Evolutionary conservation across 2,113 vertebrate genomes (phyloP), one percentile per base, ranked within the genome.

Genomic region (Martes martes): DNA sequence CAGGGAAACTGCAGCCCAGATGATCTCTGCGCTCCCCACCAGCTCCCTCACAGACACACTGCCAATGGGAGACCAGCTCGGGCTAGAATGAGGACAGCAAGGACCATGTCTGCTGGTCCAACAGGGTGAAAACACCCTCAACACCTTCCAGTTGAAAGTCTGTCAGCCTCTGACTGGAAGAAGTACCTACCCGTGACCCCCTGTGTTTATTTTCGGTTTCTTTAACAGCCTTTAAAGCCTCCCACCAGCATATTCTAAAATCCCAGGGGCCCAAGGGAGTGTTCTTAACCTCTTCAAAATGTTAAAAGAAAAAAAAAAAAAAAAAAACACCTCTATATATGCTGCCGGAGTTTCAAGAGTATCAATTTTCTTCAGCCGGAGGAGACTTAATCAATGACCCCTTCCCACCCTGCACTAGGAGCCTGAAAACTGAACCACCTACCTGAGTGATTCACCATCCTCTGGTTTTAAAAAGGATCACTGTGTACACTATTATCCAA

Each of bases 281-380:
- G 9, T 81, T 63, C 63, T 78, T 47, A 69, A 67, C 2, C 28
- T 50, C 81, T 91, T 94, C 57, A 57, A 89, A 91, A 93, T 47
- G 24, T 74, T 81, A 69, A 74, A 26, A 76, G 16, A 76, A 28
- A 47, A 74, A 42, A 73, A 73, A 73, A 39, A 39, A 39, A 39
- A 39, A 39, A 39, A 39, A 39, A 39, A 39, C 2, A 18, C 52
- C 52, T 65, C 65, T 36, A 6, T 6, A 76, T 31, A 65, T 6
- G 52, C 65, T n/a, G 71, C 83, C 71, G 23, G 33, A 74, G 61
- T 74, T 85, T 76, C 42, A 96, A 83, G 73, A 85, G 71, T 42
- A 89, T 31, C 91, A 82, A 89, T 88, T 81, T n/a, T 59, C 65
- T 93, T 93, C 52, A 82, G n/a, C n/a, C 33, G 23, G 78, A 96